Evolutionary conservation across 2,888 invertebrate genomes (phyloP).

Genomic region (Listrodromus nycthemerus): DNA sequence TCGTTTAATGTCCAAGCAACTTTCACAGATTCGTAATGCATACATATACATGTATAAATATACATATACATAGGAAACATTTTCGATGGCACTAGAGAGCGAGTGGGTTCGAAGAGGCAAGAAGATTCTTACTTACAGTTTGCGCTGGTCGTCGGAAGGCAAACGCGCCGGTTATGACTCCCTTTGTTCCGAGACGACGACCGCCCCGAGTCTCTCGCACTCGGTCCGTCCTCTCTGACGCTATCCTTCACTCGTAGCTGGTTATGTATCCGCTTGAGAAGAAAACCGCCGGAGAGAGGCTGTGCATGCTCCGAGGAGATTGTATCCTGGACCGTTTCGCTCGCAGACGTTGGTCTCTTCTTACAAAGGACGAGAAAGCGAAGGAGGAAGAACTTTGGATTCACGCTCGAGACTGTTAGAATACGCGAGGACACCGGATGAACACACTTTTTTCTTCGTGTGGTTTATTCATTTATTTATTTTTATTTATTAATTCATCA

Average conservation of each 20-base stretch:
- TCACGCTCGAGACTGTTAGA: neutral
- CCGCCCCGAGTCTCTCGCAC: constrained; percentile 1
- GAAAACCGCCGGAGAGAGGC: constrained; percentile 17
- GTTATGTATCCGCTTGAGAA: neutral
- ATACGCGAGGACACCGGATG: neutral
- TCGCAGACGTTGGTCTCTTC: constrained; percentile 3
- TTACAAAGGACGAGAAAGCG: constrained; percentile 31
- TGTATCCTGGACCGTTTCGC: constrained; percentile 25
- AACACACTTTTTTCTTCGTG: neutral
- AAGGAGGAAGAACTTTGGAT: neutral
- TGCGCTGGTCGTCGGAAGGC: constrained; percentile 14
- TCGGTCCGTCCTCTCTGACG: constrained; percentile 24
- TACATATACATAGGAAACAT: neutral
- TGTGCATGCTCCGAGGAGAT: constrained; percentile 24
- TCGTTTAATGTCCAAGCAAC: neutral
- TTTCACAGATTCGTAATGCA: neutral
- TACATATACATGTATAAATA: neutral
- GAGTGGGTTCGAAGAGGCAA: neutral
- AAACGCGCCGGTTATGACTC: constrained; percentile 60
- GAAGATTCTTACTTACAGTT: constrained; percentile 5
- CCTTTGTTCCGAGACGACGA: constrained; percentile 61
- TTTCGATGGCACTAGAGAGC: neutral
- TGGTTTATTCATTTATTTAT: too few relatives aligned
- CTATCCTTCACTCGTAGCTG: constrained; percentile 36
- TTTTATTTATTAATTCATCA: too few relatives aligned